phyloP scores from a whole-genome alignment of 2,888 invertebrate species.

The Lysandra coridon region DNA sequence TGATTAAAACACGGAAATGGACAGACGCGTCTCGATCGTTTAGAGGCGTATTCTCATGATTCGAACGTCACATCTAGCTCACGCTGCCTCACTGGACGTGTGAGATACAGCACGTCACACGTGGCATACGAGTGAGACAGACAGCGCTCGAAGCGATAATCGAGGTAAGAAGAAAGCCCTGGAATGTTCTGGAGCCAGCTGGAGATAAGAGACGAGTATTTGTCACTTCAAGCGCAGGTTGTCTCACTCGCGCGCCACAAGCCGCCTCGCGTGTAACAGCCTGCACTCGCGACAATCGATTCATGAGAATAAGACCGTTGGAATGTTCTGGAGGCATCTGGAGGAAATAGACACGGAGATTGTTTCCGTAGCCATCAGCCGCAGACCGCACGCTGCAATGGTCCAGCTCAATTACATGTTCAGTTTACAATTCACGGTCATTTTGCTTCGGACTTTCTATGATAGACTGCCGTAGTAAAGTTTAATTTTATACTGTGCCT shows the following conservation, averaged over 20 bases:
- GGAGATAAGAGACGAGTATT: no score
- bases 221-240: background rate
- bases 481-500: background rate
- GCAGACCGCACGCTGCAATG: background rate
- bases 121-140: no score
- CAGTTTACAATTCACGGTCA: background rate
- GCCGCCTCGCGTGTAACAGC: background rate
- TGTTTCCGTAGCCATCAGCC: background rate
- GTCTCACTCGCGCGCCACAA: background rate
- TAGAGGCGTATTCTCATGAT: no score
- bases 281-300: background rate
- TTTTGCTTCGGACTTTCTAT: background rate
- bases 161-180: no score
- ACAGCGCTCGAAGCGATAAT: no score
- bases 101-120: no score
- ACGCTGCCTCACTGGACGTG: no score
- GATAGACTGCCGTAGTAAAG: no score
- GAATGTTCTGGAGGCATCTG: background rate
- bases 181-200: no score
- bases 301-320: background rate
- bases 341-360: constrained; percentile 25
- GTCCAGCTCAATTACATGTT: background rate
- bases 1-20: no score
- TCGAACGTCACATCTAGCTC: no score
- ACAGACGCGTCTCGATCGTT: no score